Conservation (phyloP, 1,140 invertebrate species). For the Drosophila kepulauana region DNA sequence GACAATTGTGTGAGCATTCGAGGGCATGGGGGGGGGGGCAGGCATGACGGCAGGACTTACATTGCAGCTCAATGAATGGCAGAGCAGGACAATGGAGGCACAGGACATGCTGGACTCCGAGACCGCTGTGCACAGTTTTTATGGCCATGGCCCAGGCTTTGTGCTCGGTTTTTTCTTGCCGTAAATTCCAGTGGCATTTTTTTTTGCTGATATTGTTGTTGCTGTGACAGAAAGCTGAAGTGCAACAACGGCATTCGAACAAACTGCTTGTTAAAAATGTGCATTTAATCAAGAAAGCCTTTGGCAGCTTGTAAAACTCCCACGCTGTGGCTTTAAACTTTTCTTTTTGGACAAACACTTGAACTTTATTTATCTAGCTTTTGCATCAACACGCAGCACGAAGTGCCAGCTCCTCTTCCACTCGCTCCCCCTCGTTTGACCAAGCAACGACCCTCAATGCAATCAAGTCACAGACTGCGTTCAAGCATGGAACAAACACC, state of each 20-base stretch:
- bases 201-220: slow-evolving; percentile 51
- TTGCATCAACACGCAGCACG: slow-evolving; percentile 75
- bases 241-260: slow-evolving; percentile 4
- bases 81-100: slow-evolving; percentile 61
- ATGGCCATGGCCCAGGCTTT: slow-evolving; percentile 10
- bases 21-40: not conserved
- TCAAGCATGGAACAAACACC: slow-evolving; percentile 46
- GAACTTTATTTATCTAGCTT: slow-evolving; percentile 82
- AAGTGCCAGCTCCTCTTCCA: not conserved
- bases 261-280: slow-evolving; percentile 69
- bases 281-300: slow-evolving; percentile 56
- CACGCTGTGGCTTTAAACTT: slow-evolving; percentile 61
- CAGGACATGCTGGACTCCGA: slow-evolving; percentile 34
- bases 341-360: slow-evolving; percentile 45
- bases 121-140: slow-evolving; percentile 29
- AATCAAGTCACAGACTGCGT: slow-evolving; percentile 54
- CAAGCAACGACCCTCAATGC: slow-evolving; percentile 47
- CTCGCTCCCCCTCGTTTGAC: not conserved
- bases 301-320: slow-evolving; percentile 28
- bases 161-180: not conserved
- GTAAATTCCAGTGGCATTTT: slow-evolving; percentile 1
- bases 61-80: slow-evolving; percentile 44
- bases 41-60: slow-evolving; percentile 31
- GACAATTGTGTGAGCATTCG: slow-evolving; percentile 65
- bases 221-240: slow-evolving; percentile 31